Conservation (phyloP, 2,113 vertebrate genomes). For the Takifugu bimaculatus region DNA sequence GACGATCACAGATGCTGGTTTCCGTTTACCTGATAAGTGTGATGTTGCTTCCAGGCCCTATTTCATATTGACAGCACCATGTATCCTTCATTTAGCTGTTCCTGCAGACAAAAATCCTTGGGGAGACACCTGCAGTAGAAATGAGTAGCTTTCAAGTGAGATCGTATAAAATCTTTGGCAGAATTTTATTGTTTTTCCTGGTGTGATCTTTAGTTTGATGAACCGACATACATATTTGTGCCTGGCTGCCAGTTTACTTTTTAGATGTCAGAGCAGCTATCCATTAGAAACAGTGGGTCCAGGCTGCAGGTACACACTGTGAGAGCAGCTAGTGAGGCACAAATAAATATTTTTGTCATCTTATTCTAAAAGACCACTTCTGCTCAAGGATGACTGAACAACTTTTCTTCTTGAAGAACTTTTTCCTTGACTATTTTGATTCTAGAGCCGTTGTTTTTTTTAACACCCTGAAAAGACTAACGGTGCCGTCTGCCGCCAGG, state of each 20-base stretch:
- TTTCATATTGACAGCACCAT: slow-evolving; percentile 33
- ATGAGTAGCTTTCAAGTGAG: slow-evolving; percentile 21
- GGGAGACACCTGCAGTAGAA: slow-evolving; percentile 4
- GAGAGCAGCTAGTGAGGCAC: no score
- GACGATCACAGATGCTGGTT: slow-evolving; percentile 8
- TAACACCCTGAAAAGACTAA: no score
- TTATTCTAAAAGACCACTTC: no score
- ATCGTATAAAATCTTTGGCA: slow-evolving; percentile 24
- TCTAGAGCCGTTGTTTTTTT: no score
- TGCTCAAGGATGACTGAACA: no score
- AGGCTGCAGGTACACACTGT: no score
- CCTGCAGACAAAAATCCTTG: slow-evolving; percentile 8
- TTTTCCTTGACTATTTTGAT: no score
- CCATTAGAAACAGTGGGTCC: no score
- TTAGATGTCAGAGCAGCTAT: slow-evolving; percentile 27
- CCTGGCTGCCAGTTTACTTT: slow-evolving; percentile 8
- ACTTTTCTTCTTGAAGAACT: no score
- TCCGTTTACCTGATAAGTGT: slow-evolving; percentile 42
- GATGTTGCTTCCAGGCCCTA: slow-evolving; percentile 42
- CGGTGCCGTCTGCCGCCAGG: no score
- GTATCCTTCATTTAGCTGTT: slow-evolving; percentile 37
- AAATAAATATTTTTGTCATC: no score
- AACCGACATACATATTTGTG: slow-evolving; percentile 13
- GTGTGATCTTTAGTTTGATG: slow-evolving; percentile 22
- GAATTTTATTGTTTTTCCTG: neutral